Evolutionary conservation across 2,888 invertebrate genomes (phyloP).

Genomic region (Nomada ruficornis): DNA sequence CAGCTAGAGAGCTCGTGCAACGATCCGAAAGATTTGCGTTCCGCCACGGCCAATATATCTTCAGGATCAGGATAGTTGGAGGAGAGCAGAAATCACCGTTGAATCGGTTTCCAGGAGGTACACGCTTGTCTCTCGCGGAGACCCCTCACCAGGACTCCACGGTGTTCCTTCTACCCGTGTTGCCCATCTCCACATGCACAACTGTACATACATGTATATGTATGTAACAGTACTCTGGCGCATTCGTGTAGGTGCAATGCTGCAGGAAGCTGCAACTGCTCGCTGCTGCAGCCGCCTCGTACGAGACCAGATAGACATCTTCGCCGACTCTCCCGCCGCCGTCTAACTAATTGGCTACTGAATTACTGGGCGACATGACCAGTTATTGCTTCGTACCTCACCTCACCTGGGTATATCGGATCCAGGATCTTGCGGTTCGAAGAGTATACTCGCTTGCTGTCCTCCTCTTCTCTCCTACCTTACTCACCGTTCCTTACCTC

Average conservation of each 20-base stretch:
- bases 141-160: constrained; percentile 46
- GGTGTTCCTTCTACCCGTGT: constrained; percentile 43
- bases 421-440: constrained; percentile 69
- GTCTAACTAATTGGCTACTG: constrained; percentile 83
- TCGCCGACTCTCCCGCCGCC: constrained; percentile 75
- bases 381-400: constrained; percentile 79
- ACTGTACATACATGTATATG: neutral
- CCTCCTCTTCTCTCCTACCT: constrained; percentile 11
- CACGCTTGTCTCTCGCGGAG: constrained; percentile 60
- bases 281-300: constrained; percentile 69
- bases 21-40: constrained; percentile 65
- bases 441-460: constrained; percentile 45
- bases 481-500: neutral
- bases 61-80: constrained; percentile 45
- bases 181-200: constrained; percentile 29
- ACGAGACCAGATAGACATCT: constrained; percentile 79
- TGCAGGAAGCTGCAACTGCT: constrained; percentile 72
- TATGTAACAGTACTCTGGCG: constrained; percentile 15
- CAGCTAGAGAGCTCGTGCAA: constrained; percentile 20
- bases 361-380: constrained; percentile 81
- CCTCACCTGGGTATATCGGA: constrained; percentile 71
- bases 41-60: constrained; percentile 58
- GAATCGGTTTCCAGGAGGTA: constrained; percentile 71
- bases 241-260: constrained; percentile 62
- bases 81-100: constrained; percentile 66